phyloP scores from a whole-genome alignment of 2,888 invertebrate genomes.

The Orthosia incerta region DNA sequence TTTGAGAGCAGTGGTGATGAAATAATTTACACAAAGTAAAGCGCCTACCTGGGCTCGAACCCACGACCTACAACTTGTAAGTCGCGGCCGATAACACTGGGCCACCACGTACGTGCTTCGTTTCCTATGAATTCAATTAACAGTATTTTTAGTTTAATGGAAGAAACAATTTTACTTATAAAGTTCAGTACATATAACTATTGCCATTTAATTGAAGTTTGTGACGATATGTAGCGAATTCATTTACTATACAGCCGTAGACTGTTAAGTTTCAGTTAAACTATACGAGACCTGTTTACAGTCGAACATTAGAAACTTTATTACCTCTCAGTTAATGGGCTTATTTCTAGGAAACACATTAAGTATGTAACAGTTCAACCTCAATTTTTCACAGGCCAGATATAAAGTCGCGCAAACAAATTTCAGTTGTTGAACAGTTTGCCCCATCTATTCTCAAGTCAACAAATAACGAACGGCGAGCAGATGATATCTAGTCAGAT shows the following conservation, averaged over 20 bases:
- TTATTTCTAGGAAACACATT: slow-evolving; percentile 36
- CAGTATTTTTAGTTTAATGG: neutral
- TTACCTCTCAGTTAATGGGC: slow-evolving; percentile 41
- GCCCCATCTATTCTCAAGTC: slow-evolving; percentile 72
- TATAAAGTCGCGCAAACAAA: slow-evolving; percentile 30
- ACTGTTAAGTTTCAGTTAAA: slow-evolving; percentile 32
- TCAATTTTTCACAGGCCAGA: slow-evolving; percentile 34
- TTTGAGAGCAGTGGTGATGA: too few species aligned
- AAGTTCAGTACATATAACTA: neutral
- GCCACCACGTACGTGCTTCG: slow-evolving; percentile 12
- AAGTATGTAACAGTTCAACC: slow-evolving; percentile 19
- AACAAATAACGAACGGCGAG: slow-evolving; percentile 77
- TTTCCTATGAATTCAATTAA: slow-evolving; percentile 41
- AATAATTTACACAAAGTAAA: too few species aligned
- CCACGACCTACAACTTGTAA: too few species aligned
- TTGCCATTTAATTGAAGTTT: neutral
- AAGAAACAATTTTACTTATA: neutral
- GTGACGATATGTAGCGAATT: slow-evolving; percentile 13
- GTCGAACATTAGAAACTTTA: slow-evolving; percentile 45
- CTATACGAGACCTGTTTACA: slow-evolving; percentile 40
- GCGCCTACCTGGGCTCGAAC: too few species aligned
- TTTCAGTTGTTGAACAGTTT: slow-evolving; percentile 55
- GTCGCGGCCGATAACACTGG: too few species aligned
- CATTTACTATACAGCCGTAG: slow-evolving; percentile 8
- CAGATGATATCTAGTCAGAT: slow-evolving; percentile 87